A percentile compares a stretch with the other conserved stretches of the same genome.
phyloP scores from a whole-genome alignment of 2,888 invertebrate species.

The Orthosia gothica region DNA sequence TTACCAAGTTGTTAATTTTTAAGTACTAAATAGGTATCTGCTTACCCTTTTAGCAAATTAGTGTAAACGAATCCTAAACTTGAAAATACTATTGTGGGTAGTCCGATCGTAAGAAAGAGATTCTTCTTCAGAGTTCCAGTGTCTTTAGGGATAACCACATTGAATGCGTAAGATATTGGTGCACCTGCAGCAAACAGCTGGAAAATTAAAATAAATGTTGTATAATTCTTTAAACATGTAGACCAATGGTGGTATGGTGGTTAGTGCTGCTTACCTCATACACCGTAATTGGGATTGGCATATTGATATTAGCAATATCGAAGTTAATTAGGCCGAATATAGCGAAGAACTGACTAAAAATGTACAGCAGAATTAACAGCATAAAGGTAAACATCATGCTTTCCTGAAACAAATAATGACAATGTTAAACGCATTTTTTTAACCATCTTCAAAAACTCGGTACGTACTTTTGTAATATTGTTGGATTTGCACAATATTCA shows the following conservation, averaged over 20 bases:
- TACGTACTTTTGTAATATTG: too few relatives aligned
- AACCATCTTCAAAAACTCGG: too few relatives aligned
- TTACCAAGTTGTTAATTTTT: conserved; percentile 12
- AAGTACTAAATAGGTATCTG: conserved; percentile 28
- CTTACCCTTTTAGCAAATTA: conserved; percentile 88
- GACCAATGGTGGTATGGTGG: not conserved
- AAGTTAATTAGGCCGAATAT: conserved; percentile 88
- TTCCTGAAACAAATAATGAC: conserved; percentile 80
- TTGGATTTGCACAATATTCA: too few relatives aligned
- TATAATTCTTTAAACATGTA: not conserved
- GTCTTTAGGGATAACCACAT: conserved; percentile 82
- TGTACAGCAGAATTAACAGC: conserved; percentile 84
- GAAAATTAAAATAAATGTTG: conserved; percentile 52
- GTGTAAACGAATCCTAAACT: conserved; percentile 87
- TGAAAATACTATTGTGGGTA: conserved; percentile 83
- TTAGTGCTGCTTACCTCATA: conserved; percentile 81
- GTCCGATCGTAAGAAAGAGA: conserved; percentile 81
- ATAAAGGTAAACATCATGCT: conserved; percentile 89
- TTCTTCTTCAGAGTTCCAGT: conserved; percentile 81
- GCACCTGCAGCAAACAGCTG: conserved; percentile 89
- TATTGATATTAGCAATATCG: conserved; percentile 87
- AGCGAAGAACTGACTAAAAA: conserved; percentile 89
- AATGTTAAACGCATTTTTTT: not conserved
- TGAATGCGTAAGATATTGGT: conserved; percentile 87
- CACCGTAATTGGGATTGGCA: conserved; percentile 86